Conservation (phyloP, 2,113 vertebrate species). For the Lepidothrix coronata region DNA sequence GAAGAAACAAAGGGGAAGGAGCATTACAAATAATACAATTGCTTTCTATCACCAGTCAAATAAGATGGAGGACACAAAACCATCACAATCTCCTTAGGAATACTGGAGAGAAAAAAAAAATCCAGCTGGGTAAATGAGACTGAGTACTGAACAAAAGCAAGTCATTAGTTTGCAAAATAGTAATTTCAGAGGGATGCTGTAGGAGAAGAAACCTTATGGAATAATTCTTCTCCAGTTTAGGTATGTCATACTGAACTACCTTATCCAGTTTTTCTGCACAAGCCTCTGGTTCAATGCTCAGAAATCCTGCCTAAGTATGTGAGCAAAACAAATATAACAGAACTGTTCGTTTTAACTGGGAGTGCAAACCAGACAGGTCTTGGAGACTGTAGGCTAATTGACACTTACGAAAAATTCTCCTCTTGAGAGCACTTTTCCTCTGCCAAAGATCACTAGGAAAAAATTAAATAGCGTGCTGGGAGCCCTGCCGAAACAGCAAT, state of each 20-base stretch:
- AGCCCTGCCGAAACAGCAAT: not conserved
- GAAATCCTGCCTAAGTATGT: not conserved
- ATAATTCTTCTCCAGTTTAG: not conserved
- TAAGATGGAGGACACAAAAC: constrained; percentile 32
- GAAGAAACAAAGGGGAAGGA: not conserved
- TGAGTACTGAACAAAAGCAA: not conserved
- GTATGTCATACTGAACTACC: not conserved
- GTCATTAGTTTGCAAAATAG: constrained; percentile 20
- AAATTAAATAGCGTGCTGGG: not conserved
- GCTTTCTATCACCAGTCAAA: constrained; percentile 22
- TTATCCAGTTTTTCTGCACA: not conserved
- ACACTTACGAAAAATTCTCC: not conserved
- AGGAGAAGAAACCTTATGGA: not conserved
- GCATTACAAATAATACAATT: constrained; percentile 24
- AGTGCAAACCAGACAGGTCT: not conserved
- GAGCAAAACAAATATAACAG: not conserved
- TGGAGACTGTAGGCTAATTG: not conserved
- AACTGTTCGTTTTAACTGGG: not conserved
- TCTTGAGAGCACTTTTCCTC: not conserved
- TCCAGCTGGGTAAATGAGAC: constrained; percentile 19
- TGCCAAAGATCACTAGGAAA: not conserved
- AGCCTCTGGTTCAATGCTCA: not conserved
- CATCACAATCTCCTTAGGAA: constrained; percentile 1
- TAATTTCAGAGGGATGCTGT: constrained; percentile 27
- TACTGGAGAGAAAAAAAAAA: not conserved